Conservation (phyloP, 2,888 invertebrate species). For the Heliconius hortense region DNA sequence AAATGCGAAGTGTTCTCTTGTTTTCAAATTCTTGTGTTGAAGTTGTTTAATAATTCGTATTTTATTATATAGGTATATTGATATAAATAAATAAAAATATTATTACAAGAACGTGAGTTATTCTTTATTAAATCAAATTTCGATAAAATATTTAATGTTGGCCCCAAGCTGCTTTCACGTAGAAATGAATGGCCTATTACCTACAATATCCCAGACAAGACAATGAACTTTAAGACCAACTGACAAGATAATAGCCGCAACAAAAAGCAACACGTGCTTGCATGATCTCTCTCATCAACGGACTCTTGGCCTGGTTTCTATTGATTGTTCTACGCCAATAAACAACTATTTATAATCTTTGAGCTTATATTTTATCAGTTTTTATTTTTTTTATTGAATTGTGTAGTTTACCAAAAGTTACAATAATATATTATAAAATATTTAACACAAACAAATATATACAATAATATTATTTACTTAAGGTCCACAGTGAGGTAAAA, state of each 20-base stretch:
- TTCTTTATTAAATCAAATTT: conserved; percentile 22
- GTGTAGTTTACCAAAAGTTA: too few species aligned
- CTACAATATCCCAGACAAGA: conserved; percentile 35
- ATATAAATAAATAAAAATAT: background rate
- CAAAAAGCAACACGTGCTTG: conserved; percentile 70
- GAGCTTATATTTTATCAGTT: conserved; percentile 1
- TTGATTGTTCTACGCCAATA: conserved; percentile 56
- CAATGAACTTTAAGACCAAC: conserved; percentile 50
- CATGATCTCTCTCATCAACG: conserved; percentile 65
- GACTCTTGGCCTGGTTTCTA: conserved; percentile 51
- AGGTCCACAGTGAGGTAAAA: background rate
- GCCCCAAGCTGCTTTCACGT: conserved; percentile 20
- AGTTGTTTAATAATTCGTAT: too few species aligned
- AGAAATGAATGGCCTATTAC: conserved; percentile 32
- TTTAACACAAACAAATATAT: background rate
- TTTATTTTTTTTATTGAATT: too few species aligned
- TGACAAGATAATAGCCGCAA: conserved; percentile 67
- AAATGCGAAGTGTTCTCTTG: background rate
- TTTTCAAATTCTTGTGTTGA: too few species aligned
- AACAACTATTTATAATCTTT: conserved; percentile 33
- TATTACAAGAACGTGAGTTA: background rate
- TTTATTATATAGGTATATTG: background rate
- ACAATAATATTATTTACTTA: background rate
- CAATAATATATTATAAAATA: background rate
- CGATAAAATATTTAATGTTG: conserved; percentile 12